Percentiles rank a stretch among this genome's conserved stretches.
These are phyloP conservation scores for Catalaphyllia jardinei DNA, from an alignment of 64 coral and sea anemone genomes.

Conservation along the genomic window DNA sequence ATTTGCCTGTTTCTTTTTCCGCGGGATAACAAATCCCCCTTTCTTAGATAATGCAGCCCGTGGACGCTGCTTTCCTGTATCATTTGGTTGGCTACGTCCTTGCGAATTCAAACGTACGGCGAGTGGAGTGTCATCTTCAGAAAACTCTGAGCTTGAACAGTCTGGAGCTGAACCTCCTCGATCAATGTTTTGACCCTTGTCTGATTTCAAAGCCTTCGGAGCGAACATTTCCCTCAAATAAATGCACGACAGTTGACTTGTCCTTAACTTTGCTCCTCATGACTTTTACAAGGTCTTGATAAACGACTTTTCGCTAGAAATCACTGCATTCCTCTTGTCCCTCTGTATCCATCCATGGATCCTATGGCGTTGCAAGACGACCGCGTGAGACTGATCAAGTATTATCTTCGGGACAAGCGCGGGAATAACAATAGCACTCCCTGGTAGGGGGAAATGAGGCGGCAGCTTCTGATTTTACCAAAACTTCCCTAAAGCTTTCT, in stretches of 20 bases:
- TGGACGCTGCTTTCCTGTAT: background rate
- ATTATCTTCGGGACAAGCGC: background rate
- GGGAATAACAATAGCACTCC: background rate
- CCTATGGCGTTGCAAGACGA: background rate
- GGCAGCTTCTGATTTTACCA: background rate
- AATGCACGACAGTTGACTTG: background rate
- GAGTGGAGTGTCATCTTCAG: conserved; percentile 60
- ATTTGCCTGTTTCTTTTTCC: conserved; percentile 79
- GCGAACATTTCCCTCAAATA: conserved; percentile 38
- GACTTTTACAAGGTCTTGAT: background rate
- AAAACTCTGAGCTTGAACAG: conserved; percentile 37
- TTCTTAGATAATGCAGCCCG: conserved; percentile 42
- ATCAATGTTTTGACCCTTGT: conserved; percentile 11
- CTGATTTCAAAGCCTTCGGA: conserved; percentile 12
- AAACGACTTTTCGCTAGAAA: background rate
- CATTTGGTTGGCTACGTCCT: background rate
- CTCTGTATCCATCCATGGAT: background rate
- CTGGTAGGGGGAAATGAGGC: background rate
- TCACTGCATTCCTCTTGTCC: background rate
- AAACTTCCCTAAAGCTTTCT: background rate
- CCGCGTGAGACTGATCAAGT: background rate
- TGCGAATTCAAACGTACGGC: conserved; percentile 23
- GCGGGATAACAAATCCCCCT: conserved; percentile 77
- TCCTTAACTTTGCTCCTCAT: conserved; percentile 19
- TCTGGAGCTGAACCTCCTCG: background rate